Percentiles rank a stretch among this genome's conserved stretches.
These are phyloP conservation scores for Coptodon rendalli DNA, from an alignment of 2,113 vertebrate species.

Conservation along the genomic window DNA sequence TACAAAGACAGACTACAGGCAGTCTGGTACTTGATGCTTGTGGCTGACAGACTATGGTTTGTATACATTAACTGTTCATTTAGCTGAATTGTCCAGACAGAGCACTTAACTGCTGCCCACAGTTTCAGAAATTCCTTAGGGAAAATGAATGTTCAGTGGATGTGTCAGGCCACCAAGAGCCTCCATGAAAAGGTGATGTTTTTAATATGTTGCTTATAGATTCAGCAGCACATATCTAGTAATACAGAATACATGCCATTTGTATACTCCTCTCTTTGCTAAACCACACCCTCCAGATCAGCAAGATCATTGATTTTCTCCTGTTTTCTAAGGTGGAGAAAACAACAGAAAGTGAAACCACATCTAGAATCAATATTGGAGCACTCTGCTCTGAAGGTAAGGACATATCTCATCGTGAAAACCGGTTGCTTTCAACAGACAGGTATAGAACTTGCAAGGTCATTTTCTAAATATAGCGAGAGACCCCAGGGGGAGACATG, in stretches of 20 bases:
- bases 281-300: not conserved
- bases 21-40: not conserved
- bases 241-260: not conserved
- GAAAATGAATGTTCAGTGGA: not conserved
- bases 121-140: not conserved
- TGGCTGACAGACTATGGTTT: not conserved
- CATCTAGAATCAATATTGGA: conserved; percentile 52
- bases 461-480: conserved; percentile 29
- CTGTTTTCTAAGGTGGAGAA: conserved; percentile 12
- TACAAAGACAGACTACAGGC: not conserved
- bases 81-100: not conserved
- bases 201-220: not conserved
- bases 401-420: conserved; percentile 18
- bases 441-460: conserved; percentile 36
- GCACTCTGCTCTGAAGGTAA: conserved; percentile 27
- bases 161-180: not conserved
- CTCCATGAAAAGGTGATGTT: not conserved
- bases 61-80: conserved; percentile 2
- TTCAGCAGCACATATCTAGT: not conserved
- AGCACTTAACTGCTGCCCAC: not conserved
- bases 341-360: conserved; percentile 44
- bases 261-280: not conserved
- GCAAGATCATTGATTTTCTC: conserved; percentile 31
- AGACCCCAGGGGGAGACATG: not conserved
- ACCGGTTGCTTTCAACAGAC: not conserved